A percentile compares a stretch with the other conserved stretches of the same genome.
These are phyloP conservation scores for Rhorus exstirpatorius DNA, from an alignment of 2,888 invertebrate genomes.

Conservation along the genomic window DNA sequence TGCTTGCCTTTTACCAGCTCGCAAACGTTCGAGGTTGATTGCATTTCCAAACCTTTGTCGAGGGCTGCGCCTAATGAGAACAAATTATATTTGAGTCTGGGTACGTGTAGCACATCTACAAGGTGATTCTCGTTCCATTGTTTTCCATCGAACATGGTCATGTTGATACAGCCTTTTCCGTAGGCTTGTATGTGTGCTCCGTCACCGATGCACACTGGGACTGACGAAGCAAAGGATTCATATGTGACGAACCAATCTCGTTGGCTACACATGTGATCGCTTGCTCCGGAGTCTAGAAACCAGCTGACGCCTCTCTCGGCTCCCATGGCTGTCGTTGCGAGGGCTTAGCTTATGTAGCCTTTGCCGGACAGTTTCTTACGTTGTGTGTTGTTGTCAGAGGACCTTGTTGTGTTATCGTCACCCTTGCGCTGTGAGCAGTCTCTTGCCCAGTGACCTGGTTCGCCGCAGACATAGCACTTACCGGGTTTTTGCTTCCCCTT, in stretches of 20 bases:
- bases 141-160: too few relatives aligned
- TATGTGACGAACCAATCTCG: slow-evolving; percentile 16
- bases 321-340: not conserved
- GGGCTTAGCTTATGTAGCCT: slow-evolving; percentile 47
- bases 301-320: not conserved
- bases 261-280: slow-evolving; percentile 43
- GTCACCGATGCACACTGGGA: slow-evolving; percentile 43
- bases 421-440: slow-evolving; percentile 20
- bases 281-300: slow-evolving; percentile 50
- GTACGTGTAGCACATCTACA: too few relatives aligned
- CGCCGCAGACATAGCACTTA: slow-evolving; percentile 1
- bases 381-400: not conserved
- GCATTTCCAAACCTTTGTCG: slow-evolving; percentile 40
- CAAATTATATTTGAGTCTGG: slow-evolving; percentile 41
- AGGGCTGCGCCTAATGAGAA: slow-evolving; percentile 51
- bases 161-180: slow-evolving; percentile 58
- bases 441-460: slow-evolving; percentile 5
- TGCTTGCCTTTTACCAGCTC: slow-evolving; percentile 13
- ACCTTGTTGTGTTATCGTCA: not conserved
- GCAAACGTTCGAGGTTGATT: slow-evolving; percentile 10
- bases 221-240: not conserved
- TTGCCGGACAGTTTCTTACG: slow-evolving; percentile 8
- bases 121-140: too few relatives aligned
- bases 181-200: slow-evolving; percentile 47
- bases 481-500: not conserved